A percentile compares a stretch with the other conserved stretches of the same genome.
Evolutionary conservation across 2,888 invertebrate species (phyloP).

Genomic region (Chydorus sphaericus): DNA sequence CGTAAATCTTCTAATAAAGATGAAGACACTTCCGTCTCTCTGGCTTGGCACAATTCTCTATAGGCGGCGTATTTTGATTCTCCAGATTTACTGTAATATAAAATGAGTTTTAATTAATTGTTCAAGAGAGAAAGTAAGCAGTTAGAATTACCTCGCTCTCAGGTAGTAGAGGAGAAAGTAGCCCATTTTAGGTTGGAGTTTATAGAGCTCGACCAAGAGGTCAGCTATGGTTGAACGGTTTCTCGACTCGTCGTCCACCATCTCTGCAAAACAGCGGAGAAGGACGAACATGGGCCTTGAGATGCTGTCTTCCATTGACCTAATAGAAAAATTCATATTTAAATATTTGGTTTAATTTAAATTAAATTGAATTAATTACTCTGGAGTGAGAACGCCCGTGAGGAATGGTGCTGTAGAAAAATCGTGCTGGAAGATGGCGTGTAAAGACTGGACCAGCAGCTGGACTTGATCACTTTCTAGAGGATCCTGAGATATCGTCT

Average conservation of each 20-base stretch:
- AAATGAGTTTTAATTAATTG: constrained; percentile 1
- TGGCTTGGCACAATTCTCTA: constrained; percentile 72
- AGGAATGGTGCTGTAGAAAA: constrained; percentile 32
- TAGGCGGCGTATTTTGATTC: constrained; percentile 71
- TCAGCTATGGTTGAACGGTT: constrained; percentile 57
- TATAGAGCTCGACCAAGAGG: constrained; percentile 63
- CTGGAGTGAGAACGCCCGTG: constrained; percentile 34
- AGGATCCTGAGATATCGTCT: constrained; percentile 42
- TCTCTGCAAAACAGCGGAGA: constrained; percentile 64
- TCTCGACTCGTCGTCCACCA: constrained; percentile 53
- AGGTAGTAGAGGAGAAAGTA: constrained; percentile 78
- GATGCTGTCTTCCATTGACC: constrained; percentile 54
- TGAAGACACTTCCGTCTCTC: constrained; percentile 22
- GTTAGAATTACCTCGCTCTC: constrained; percentile 47
- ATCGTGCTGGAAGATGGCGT: constrained; percentile 38
- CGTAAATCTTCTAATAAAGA: constrained; percentile 24
- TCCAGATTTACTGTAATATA: constrained; percentile 34
- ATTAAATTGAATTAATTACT: constrained; percentile 27
- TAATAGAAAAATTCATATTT: too few relatives aligned
- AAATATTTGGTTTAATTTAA: background rate
- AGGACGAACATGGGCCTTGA: constrained; percentile 73
- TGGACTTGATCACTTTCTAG: constrained; percentile 44
- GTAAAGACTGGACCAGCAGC: constrained; percentile 41
- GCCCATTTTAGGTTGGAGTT: constrained; percentile 54
- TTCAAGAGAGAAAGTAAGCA: background rate